Conservation (phyloP, 1,140 invertebrate genomes). For the Monochamus saltuarius region DNA sequence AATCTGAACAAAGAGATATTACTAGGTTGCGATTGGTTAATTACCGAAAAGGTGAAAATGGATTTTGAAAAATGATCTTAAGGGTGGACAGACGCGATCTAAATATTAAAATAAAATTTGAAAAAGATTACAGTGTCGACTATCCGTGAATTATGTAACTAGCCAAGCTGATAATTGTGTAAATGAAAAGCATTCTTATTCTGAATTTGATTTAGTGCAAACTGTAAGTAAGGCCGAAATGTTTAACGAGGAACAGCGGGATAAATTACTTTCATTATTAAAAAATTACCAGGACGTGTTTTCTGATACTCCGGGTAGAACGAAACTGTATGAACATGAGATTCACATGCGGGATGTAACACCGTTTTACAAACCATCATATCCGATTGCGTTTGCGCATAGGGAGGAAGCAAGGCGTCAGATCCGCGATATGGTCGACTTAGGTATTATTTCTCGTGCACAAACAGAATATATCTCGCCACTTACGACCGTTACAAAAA, state of each 20-base stretch:
- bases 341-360: neutral
- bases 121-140: neutral
- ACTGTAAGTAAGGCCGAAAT: neutral
- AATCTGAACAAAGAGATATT: neutral
- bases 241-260: neutral
- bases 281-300: neutral
- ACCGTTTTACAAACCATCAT: neutral
- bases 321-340: slow-evolving; percentile 2
- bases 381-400: slow-evolving; percentile 4
- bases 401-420: neutral
- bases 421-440: slow-evolving; percentile 7
- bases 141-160: no score
- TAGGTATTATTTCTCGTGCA: neutral
- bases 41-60: neutral
- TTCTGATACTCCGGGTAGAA: neutral
- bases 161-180: no score
- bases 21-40: slow-evolving; percentile 1
- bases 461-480: slow-evolving; percentile 15
- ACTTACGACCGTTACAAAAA: slow-evolving; percentile 3
- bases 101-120: neutral
- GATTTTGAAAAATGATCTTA: slow-evolving; percentile 5
- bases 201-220: neutral
- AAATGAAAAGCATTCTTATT: neutral
- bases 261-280: neutral
- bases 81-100: neutral